Percentiles rank a stretch among this genome's conserved stretches.
Evolutionary conservation across 2,888 invertebrate species (phyloP).

Genomic region (Chromoteleia sp.): DNA sequence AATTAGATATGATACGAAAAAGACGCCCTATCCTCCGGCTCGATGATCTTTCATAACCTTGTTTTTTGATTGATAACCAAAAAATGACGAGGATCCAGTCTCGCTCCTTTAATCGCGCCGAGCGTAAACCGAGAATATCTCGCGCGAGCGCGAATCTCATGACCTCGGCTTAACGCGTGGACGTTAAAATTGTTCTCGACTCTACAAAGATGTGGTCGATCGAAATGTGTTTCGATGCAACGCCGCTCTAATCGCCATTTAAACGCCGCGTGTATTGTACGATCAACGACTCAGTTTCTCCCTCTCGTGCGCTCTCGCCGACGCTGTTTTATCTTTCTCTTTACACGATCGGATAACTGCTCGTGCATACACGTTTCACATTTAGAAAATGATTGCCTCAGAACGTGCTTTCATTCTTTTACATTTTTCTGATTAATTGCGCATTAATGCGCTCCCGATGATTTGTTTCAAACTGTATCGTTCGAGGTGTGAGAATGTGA

Average conservation of each 20-base stretch:
- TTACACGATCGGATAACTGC: conserved; percentile 44
- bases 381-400: conserved; percentile 52
- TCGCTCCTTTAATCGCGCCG: conserved; percentile 14
- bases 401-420: conserved; percentile 20
- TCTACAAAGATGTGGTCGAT: conserved; percentile 60
- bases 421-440: conserved; percentile 44
- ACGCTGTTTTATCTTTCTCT: conserved; percentile 42
- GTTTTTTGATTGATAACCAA: conserved; percentile 30
- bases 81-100: conserved; percentile 2
- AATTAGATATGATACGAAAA: background rate
- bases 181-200: conserved; percentile 38
- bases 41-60: conserved; percentile 41
- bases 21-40: conserved; percentile 13
- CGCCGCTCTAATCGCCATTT: conserved; percentile 61
- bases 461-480: conserved; percentile 27
- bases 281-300: conserved; percentile 59
- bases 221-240: conserved; percentile 51
- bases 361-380: conserved; percentile 60
- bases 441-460: conserved; percentile 18
- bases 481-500: conserved; percentile 41
- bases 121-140: conserved; percentile 3
- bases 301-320: conserved; percentile 32
- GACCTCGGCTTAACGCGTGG: conserved; percentile 39
- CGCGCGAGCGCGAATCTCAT: conserved; percentile 35
- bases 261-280: conserved; percentile 42